phyloP scores from a whole-genome alignment of 2,888 invertebrate species.

The Allophyes oxyacanthae region DNA sequence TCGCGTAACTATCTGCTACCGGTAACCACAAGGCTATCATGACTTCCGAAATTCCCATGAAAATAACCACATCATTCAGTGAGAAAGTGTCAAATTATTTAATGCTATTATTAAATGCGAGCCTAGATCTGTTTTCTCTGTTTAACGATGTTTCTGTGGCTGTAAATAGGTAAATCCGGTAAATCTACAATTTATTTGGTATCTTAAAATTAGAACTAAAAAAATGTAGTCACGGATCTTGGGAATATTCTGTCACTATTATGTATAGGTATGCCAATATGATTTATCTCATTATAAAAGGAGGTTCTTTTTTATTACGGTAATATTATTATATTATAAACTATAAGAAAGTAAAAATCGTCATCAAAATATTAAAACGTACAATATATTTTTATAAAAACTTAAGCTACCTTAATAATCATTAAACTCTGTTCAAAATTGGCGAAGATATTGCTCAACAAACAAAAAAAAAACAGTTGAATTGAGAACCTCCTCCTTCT shows the following conservation, averaged over 20 bases:
- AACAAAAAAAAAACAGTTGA: too few species aligned
- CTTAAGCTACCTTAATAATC: too few species aligned
- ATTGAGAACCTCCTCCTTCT: too few species aligned
- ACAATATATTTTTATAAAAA: too few species aligned
- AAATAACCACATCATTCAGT: slow-evolving; percentile 18
- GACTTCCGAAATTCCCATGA: slow-evolving; percentile 12
- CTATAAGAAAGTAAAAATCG: too few species aligned
- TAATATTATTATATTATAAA: too few species aligned
- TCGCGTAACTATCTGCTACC: slow-evolving; percentile 8
- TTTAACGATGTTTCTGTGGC: not conserved
- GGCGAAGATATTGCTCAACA: too few species aligned
- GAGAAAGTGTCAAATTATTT: slow-evolving; percentile 9
- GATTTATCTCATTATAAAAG: too few species aligned
- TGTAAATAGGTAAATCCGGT: not conserved
- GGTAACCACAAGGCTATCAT: slow-evolving; percentile 44
- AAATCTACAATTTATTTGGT: not conserved
- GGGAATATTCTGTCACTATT: not conserved
- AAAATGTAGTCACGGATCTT: slow-evolving; percentile 3
- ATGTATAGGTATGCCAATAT: too few species aligned
- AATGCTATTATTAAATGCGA: slow-evolving; percentile 29
- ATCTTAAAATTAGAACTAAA: not conserved
- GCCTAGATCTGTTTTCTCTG: slow-evolving; percentile 18
- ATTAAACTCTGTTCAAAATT: too few species aligned
- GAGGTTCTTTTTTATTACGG: too few species aligned
- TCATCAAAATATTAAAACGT: too few species aligned